Percentiles rank a stretch among this genome's conserved stretches.
Conservation (phyloP, 2,888 invertebrate species). For the Galeruca laticollis region DNA sequence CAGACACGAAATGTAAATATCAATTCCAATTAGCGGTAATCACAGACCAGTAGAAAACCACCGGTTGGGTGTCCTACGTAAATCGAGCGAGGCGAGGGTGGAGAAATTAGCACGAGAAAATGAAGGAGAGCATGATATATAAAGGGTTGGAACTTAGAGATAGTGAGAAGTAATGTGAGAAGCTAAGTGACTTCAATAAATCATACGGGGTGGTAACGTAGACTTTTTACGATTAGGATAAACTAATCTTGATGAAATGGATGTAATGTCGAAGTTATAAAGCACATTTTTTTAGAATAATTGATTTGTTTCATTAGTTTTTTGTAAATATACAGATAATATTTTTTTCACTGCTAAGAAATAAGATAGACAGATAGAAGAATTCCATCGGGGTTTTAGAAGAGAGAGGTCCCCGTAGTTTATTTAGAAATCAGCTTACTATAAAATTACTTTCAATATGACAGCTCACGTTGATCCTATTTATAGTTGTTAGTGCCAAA, state of each 20-base stretch:
- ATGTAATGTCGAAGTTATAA: not conserved
- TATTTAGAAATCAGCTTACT: too few relatives aligned
- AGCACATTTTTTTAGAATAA: too few relatives aligned
- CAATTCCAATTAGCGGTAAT: constrained; percentile 36
- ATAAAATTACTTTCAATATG: too few relatives aligned
- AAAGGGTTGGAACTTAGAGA: not conserved
- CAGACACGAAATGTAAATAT: constrained; percentile 36
- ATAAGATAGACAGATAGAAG: too few relatives aligned
- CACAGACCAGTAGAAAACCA: constrained; percentile 24
- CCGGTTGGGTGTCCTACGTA: constrained; percentile 24
- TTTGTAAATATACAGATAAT: too few relatives aligned
- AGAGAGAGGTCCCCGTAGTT: too few relatives aligned
- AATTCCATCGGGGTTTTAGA: too few relatives aligned
- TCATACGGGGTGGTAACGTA: not conserved
- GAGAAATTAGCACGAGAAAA: constrained; percentile 11
- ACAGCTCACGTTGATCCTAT: too few relatives aligned
- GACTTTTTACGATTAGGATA: not conserved
- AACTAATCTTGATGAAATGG: too few relatives aligned
- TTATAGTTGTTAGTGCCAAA: too few relatives aligned
- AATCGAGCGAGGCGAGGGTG: constrained; percentile 20
- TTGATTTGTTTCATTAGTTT: too few relatives aligned
- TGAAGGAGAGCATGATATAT: not conserved
- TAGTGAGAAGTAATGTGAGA: not conserved
- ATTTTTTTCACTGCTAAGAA: too few relatives aligned
- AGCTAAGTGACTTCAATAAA: not conserved